Percentiles rank a stretch among this genome's conserved stretches.
These are phyloP conservation scores for Pteronotus mesoamericanus DNA, from an alignment of 2,797 vertebrate species.

Conservation along the genomic window DNA sequence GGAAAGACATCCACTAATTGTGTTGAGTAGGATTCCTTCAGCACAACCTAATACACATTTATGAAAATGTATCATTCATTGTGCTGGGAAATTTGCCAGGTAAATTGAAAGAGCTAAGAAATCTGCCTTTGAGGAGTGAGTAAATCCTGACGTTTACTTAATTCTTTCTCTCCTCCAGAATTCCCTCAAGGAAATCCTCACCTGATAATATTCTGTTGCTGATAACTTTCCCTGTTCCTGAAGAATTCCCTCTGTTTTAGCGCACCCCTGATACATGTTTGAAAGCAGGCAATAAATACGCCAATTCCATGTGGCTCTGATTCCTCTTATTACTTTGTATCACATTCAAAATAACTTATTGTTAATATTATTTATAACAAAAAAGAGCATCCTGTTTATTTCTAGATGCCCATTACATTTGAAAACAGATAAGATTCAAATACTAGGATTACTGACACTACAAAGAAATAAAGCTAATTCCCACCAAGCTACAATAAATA, in stretches of 20 bases:
- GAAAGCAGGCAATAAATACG: constrained; percentile 44
- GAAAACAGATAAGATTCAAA: constrained; percentile 9
- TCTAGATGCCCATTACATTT: constrained; percentile 47
- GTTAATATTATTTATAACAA: constrained; percentile 44
- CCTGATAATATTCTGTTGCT: not conserved
- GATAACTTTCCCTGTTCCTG: constrained; percentile 6
- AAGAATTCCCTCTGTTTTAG: not conserved
- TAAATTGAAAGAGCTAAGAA: not conserved
- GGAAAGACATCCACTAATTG: not conserved
- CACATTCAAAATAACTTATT: constrained; percentile 14
- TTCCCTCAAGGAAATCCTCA: constrained; percentile 4
- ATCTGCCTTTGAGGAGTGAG: not conserved
- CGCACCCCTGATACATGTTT: not conserved
- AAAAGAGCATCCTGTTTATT: constrained; percentile 1
- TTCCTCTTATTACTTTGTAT: constrained; percentile 18
- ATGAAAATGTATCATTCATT: not conserved
- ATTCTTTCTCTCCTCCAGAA: not conserved
- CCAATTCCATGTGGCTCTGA: not conserved
- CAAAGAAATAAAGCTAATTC: not conserved
- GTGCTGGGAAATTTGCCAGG: not conserved
- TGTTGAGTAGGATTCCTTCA: not conserved
- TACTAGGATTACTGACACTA: not conserved
- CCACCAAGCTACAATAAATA: not conserved
- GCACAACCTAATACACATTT: not conserved
- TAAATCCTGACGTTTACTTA: not conserved